Conservation (phyloP, 1,140 invertebrate species). For the Diachasmimorpha longicaudata region DNA sequence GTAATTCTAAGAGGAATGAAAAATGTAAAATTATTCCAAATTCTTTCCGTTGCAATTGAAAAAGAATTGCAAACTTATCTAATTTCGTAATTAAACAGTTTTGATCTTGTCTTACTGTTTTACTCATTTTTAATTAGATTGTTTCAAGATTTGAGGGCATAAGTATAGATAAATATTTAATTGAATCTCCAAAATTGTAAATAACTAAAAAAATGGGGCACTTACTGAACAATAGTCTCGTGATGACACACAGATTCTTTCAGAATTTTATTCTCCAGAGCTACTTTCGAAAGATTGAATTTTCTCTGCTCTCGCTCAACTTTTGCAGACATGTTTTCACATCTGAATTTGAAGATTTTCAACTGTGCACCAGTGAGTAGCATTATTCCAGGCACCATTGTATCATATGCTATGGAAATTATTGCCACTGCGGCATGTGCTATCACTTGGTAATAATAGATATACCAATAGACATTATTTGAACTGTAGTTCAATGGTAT, state of each 20-base stretch:
- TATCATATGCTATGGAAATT: conserved; percentile 36
- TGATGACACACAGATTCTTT: conserved; percentile 35
- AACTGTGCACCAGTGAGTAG: conserved; percentile 34
- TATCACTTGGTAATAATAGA: conserved; percentile 35
- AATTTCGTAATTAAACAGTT: no score
- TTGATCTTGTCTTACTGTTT: no score
- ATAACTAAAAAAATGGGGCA: no score
- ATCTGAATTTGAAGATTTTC: conserved; percentile 30
- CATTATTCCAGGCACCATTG: conserved; percentile 29
- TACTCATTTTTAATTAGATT: no score
- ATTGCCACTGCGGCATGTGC: conserved; percentile 20
- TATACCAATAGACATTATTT: conserved; percentile 25
- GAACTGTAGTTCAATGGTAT: conserved; percentile 33
- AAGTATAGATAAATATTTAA: no score
- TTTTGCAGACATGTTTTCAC: conserved; percentile 7
- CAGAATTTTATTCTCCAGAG: conserved; percentile 16
- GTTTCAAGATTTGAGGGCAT: no score
- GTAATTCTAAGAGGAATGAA: no score
- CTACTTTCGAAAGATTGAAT: not conserved
- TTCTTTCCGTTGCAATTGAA: no score
- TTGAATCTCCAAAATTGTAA: no score
- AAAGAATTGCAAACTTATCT: no score
- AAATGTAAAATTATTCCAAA: no score
- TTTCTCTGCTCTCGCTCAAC: not conserved
- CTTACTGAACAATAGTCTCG: conserved; percentile 34